Evolutionary conservation across 1,140 invertebrate species (phyloP).

Genomic region (Marisa cornuarietis): DNA sequence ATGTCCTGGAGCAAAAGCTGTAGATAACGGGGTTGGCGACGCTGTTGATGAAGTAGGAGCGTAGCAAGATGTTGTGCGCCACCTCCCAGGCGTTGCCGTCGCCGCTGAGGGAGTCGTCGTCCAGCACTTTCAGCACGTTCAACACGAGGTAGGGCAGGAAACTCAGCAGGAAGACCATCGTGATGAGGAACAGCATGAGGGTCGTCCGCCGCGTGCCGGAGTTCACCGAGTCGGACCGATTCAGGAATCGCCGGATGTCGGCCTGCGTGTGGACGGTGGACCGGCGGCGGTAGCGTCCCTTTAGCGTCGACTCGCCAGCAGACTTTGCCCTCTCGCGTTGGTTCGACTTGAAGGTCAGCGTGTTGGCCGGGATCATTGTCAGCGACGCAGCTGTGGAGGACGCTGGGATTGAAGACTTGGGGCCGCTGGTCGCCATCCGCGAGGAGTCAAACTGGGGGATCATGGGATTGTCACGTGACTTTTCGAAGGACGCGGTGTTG

Average conservation of each 20-base stretch:
- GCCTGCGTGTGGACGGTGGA: slow-evolving; percentile 8
- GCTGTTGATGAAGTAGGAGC: slow-evolving; percentile 50
- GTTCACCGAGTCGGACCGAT: slow-evolving; percentile 15
- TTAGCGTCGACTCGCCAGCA: neutral
- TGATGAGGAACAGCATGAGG: slow-evolving; percentile 44
- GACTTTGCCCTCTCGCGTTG: no score
- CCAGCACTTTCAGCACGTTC: slow-evolving; percentile 33
- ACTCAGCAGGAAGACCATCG: slow-evolving; percentile 40
- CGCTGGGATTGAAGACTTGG: no score
- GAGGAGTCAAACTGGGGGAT: no score
- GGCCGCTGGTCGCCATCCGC: no score
- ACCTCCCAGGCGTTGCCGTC: slow-evolving; percentile 14
- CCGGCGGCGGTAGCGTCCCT: slow-evolving; percentile 13
- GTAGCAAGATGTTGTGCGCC: slow-evolving; percentile 33
- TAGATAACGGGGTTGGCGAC: slow-evolving; percentile 50
- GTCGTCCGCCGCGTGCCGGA: slow-evolving; percentile 27
- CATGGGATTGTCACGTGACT: no score
- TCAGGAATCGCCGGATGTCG: slow-evolving; percentile 12
- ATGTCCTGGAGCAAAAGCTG: slow-evolving; percentile 41
- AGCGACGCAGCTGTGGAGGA: no score
- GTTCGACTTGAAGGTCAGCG: no score
- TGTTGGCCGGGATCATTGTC: no score
- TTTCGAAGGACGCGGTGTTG: no score
- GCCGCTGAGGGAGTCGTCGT: slow-evolving; percentile 28
- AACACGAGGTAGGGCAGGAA: slow-evolving; percentile 44